Conservation (phyloP, 2,888 invertebrate species). For the Coelogynopora nodosa region DNA sequence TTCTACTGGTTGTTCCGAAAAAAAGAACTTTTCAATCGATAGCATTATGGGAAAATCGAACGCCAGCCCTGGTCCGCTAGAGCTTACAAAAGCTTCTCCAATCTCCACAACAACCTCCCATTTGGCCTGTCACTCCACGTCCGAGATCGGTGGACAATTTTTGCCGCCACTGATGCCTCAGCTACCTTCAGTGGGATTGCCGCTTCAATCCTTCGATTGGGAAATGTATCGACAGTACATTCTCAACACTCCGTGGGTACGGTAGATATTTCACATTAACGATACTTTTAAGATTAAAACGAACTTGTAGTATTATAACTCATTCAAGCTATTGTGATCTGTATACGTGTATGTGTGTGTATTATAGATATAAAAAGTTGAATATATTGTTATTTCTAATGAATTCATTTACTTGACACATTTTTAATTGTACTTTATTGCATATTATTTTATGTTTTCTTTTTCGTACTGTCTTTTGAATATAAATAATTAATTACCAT, state of each 20-base stretch:
- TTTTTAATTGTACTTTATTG: too few relatives aligned
- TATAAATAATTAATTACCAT: too few relatives aligned
- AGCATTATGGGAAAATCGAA: not conserved
- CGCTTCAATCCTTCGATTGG: conserved; percentile 1
- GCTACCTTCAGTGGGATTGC: not conserved
- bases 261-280: too few relatives aligned
- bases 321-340: too few relatives aligned
- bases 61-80: not conserved
- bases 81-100: not conserved
- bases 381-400: not conserved
- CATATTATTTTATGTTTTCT: too few relatives aligned
- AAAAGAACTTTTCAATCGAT: not conserved
- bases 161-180: not conserved
- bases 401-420: not conserved
- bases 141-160: not conserved
- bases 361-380: too few relatives aligned
- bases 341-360: too few relatives aligned
- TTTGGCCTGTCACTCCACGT: not conserved
- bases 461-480: too few relatives aligned
- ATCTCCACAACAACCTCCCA: not conserved
- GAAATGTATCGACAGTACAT: not conserved
- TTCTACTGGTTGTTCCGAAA: not conserved
- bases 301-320: too few relatives aligned
- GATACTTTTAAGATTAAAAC: too few relatives aligned
- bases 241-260: not conserved